Evolutionary conservation across 2,888 invertebrate genomes (phyloP), one percentile per base, ranked within the genome.

Genomic region (Oligia fasciuncula): DNA sequence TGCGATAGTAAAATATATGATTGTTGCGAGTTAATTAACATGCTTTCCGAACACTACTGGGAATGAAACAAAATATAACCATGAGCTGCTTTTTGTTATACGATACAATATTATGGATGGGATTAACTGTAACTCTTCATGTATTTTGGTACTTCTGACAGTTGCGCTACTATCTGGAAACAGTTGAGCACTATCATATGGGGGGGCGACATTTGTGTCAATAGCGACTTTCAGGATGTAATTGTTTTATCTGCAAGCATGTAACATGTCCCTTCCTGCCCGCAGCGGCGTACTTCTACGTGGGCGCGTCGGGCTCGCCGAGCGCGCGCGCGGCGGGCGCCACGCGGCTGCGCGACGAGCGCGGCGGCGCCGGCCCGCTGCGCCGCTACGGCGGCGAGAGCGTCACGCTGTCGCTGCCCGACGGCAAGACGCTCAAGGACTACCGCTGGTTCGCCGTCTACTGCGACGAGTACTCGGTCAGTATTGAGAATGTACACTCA

Each of bases 261-360:
- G 13, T 17, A 49, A 73, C 65, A 3, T 43, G 5, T 19, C 9
- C 11, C 54, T 67, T 29, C 2, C 87, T 85, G 71, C 84, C 87
- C 96, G 13, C 97, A 99, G 99, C 99, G 90, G 99, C 99, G 29
- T 99, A 98, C 94, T 99, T 99, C 97, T 99, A 98, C 97, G 98
- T 98, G 92, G 99, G 99, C 80, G 97, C 97, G 76, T 97, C 98
- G 9, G 97, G 97, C 88, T 94, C 97, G 4, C 98, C 98, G 0
- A 97, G 97, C 87, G 97, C 97, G 79, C 88, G 92, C 89, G 97
- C 97, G 79, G 97, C 97, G 79, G 88, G 93, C 46, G 97, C 95
- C 29, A 97, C 97, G 90, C 97, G 98, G 69, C 96, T 99, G 81
- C 97, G 98, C 19, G 99, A 99, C 94, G 99, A 99, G 95, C 98